Percentiles rank a stretch among this genome's conserved stretches.
These are phyloP conservation scores for Bovichtus diacanthus DNA, from an alignment of 2,797 vertebrate species.

Conservation along the genomic window DNA sequence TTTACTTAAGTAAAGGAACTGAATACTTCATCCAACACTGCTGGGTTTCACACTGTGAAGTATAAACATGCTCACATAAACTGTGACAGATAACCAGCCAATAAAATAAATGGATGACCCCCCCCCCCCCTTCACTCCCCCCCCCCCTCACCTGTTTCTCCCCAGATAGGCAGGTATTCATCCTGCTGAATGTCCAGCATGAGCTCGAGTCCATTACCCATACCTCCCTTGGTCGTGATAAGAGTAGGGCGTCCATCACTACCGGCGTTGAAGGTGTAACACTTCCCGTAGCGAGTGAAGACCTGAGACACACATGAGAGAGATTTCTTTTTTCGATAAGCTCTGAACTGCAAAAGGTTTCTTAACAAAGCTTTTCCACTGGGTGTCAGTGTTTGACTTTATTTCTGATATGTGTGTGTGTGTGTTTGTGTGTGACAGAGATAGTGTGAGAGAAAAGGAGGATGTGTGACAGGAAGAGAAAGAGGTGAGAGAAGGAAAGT, in stretches of 20 bases:
- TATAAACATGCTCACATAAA: not conserved
- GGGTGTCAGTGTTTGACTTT: slow-evolving; percentile 74
- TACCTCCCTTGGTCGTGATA: slow-evolving; percentile 95
- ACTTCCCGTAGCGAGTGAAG: slow-evolving; percentile 97
- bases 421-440: slow-evolving; percentile 1
- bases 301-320: slow-evolving; percentile 82
- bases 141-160: slow-evolving; percentile 91
- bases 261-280: slow-evolving; percentile 96
- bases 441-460: slow-evolving; percentile 17
- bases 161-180: slow-evolving; percentile 97
- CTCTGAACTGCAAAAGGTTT: not conserved
- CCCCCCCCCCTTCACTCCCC: no score
- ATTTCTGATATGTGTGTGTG: slow-evolving; percentile 17
- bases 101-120: not conserved
- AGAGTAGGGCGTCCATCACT: slow-evolving; percentile 88
- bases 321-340: not conserved
- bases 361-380: slow-evolving; percentile 60
- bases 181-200: slow-evolving; percentile 99
- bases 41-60: slow-evolving; percentile 1
- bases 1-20: not conserved
- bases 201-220: slow-evolving; percentile 96
- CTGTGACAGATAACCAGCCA: slow-evolving; percentile 5
- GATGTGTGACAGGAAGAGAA: slow-evolving; percentile 38
- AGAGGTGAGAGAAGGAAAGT: slow-evolving; percentile 21
- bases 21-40: not conserved